phyloP scores from a whole-genome alignment of 2,113 vertebrate genomes.

The Mixornis gularis region DNA sequence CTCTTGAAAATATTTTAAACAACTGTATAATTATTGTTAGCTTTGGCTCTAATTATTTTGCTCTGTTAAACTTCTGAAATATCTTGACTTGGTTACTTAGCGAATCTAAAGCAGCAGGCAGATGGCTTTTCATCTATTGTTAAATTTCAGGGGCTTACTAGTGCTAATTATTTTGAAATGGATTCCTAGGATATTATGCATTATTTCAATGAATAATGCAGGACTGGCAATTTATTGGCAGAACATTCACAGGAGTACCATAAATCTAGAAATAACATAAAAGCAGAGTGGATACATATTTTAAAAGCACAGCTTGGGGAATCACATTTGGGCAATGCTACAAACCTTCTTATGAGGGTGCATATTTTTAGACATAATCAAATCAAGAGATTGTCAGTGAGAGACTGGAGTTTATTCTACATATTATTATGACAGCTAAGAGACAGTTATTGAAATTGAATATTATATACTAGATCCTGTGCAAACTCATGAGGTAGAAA shows the following conservation, averaged over 20 bases:
- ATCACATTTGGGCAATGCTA: background rate
- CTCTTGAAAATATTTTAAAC: background rate
- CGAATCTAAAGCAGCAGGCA: background rate
- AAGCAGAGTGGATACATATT: slow-evolving; percentile 45
- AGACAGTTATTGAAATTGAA: background rate
- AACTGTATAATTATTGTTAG: slow-evolving; percentile 2
- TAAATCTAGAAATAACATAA: slow-evolving; percentile 47
- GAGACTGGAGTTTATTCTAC: background rate
- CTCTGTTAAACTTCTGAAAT: slow-evolving; percentile 15
- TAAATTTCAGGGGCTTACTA: slow-evolving; percentile 39
- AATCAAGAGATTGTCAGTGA: background rate
- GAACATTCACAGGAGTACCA: slow-evolving; percentile 7
- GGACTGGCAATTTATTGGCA: slow-evolving; percentile 43
- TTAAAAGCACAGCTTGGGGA: slow-evolving; percentile 20
- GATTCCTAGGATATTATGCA: slow-evolving; percentile 25
- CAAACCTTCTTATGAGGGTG: background rate
- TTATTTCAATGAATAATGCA: slow-evolving; percentile 61
- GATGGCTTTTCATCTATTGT: slow-evolving; percentile 52
- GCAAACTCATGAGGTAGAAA: background rate
- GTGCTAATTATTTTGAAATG: slow-evolving; percentile 61
- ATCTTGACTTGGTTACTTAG: slow-evolving; percentile 18
- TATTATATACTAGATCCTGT: background rate
- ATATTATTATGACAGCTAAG: background rate
- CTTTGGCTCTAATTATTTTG: background rate
- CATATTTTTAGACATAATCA: slow-evolving; percentile 27